Evolutionary conservation across 2,113 vertebrate species (phyloP), one percentile per base, ranked within the genome.

Genomic region (Sterrhoptilus dennistouni): DNA sequence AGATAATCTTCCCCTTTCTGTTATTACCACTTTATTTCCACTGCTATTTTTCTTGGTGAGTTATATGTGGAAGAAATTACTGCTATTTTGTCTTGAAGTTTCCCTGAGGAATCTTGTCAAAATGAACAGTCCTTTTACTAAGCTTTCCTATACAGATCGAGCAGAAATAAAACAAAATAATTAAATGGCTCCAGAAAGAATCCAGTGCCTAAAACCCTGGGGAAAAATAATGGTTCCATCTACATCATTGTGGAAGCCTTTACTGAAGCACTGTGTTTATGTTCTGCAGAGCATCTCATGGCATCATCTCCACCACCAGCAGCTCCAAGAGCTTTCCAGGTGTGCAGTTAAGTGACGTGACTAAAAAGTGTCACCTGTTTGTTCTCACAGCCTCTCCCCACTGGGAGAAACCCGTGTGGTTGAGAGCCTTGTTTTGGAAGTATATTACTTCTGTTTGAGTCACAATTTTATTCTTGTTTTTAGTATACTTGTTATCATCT

Each of bases 181-280:
- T 97, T 95, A 96, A 96, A 92, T 74, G 72, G 35, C 60, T 93
- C 69, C 88, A 79, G 84, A 79, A 96, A 90, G 66, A 87, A 90
- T 86, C 91, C 80, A 61, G 70, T 83, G 72, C 56, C 50, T 92
- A 61, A 95, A 87, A 54, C 94, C 52, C 83, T n/a, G 17, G 60
- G 68, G 83, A 6, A 65, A 78, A 91, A 76, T 68, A 93, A 91
- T 68, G 56, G 61, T 40, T 82, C 49, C 75, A 47, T 93, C 64
- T 83, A 29, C 23, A 75, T 71, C 31, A 29, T 29, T 75, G 74
- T 72, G 89, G 91, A 82, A 96, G 77, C 33, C 64, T 94, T 92
- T 86, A 71, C 38, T 91, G 45, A 57, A 63, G 65, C 10, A 0
- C 57, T 76, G 78, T 65, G 1, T 85, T 87, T 93, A n/a, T 44